Evolutionary conservation across 2,888 invertebrate species (phyloP).

Genomic region (Lithophane ornitopus): DNA sequence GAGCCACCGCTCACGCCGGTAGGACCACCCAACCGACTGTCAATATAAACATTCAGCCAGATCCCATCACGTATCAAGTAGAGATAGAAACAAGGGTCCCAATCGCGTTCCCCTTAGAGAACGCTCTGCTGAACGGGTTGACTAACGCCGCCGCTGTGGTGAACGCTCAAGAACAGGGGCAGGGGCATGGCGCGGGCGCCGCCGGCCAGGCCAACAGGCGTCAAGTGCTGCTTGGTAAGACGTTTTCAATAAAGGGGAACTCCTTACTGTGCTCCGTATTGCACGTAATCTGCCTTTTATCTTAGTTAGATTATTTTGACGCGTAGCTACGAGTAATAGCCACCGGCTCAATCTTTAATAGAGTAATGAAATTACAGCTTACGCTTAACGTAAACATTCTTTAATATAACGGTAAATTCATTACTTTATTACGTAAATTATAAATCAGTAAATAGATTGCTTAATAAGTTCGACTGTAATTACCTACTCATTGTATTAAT

Average conservation of each 20-base stretch:
- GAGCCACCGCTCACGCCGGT: constrained; percentile 64
- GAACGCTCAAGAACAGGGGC: constrained; percentile 52
- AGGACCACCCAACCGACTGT: constrained; percentile 75
- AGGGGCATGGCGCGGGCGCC: constrained; percentile 44
- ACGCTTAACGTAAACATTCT: background rate
- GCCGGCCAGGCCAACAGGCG: constrained; percentile 67
- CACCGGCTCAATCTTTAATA: constrained; percentile 54
- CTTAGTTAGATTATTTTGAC: constrained; percentile 10
- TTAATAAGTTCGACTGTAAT: constrained; percentile 28
- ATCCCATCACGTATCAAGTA: constrained; percentile 79
- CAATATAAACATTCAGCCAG: constrained; percentile 74
- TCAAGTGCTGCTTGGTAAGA: constrained; percentile 77
- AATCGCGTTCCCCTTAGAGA: constrained; percentile 78
- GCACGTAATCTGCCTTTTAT: constrained; percentile 28
- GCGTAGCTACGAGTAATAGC: constrained; percentile 33
- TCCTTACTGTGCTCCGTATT: constrained; percentile 24
- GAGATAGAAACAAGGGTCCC: constrained; percentile 83
- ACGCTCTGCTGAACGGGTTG: constrained; percentile 72
- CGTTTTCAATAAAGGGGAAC: constrained; percentile 25
- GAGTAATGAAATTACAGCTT: constrained; percentile 39
- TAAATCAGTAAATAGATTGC: constrained; percentile 25
- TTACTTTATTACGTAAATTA: constrained; percentile 41
- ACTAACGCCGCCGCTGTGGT: constrained; percentile 60
- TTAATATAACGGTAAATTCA: constrained; percentile 8
- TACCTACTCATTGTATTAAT: constrained; percentile 38